These are phyloP conservation scores for Chironomus tepperi DNA, from an alignment of 1,140 invertebrate genomes.

Conservation along the genomic window DNA sequence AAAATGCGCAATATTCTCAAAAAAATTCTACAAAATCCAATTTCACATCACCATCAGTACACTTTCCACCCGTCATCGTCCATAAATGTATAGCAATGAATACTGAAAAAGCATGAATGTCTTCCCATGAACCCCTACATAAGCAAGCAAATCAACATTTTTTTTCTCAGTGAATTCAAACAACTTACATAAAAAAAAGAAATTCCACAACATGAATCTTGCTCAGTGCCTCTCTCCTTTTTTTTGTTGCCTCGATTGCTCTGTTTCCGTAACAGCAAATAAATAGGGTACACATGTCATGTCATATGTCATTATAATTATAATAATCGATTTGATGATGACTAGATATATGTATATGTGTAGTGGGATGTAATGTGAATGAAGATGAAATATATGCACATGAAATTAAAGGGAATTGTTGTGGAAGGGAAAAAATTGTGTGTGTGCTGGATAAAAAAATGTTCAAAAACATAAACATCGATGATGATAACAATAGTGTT, in stretches of 20 bases:
- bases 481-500: not conserved
- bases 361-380: not conserved
- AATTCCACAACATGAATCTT: not conserved
- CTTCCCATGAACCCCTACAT: no score
- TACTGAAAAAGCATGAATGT: no score
- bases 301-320: slow-evolving; percentile 11
- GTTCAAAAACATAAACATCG: slow-evolving; percentile 14
- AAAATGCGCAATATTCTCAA: no score
- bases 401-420: not conserved
- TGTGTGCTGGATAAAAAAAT: no score
- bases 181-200: not conserved
- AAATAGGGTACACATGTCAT: slow-evolving; percentile 8
- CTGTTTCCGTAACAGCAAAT: not conserved
- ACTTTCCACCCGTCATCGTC: no score
- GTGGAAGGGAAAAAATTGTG: not conserved
- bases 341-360: not conserved
- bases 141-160: not conserved
- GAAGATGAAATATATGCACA: not conserved
- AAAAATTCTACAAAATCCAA: no score
- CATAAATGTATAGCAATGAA: no score
- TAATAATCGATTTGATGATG: slow-evolving; percentile 8
- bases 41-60: no score
- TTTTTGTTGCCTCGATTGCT: not conserved
- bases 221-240: no score
- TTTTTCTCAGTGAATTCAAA: not conserved